phyloP scores from a whole-genome alignment of 1,140 invertebrate genomes.

The Trichomalopsis sarcophagae region DNA sequence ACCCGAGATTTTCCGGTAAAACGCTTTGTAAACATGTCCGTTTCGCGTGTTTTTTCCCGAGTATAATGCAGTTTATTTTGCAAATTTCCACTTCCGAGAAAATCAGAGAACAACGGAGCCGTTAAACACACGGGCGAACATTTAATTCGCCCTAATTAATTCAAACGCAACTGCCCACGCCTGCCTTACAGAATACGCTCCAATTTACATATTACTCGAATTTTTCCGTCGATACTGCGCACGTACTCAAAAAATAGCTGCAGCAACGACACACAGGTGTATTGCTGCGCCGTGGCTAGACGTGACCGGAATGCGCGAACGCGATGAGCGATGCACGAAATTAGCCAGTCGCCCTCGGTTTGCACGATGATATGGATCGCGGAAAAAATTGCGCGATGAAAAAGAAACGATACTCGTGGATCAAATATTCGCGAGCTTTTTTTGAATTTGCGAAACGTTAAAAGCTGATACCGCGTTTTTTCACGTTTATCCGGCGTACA shows the following conservation, averaged over 20 bases:
- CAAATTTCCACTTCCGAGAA: too few relatives aligned
- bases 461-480: too few relatives aligned
- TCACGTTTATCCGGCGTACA: neutral
- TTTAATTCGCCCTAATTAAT: neutral
- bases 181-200: neutral
- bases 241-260: neutral
- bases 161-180: neutral
- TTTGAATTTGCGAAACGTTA: neutral
- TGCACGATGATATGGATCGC: neutral
- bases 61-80: too few relatives aligned
- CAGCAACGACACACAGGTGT: neutral
- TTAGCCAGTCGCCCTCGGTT: neutral
- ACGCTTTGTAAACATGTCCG: too few relatives aligned
- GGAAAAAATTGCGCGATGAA: neutral
- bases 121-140: neutral
- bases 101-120: too few relatives aligned
- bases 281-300: slow-evolving; percentile 36
- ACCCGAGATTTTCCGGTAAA: too few relatives aligned
- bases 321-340: neutral
- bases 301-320: slow-evolving; percentile 53
- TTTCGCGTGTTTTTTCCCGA: too few relatives aligned
- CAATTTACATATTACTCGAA: neutral
- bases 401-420: neutral
- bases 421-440: neutral
- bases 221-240: slow-evolving; percentile 1